These are phyloP conservation scores for Ochropleura leucogaster DNA, from an alignment of 2,888 invertebrate genomes.

Conservation along the genomic window DNA sequence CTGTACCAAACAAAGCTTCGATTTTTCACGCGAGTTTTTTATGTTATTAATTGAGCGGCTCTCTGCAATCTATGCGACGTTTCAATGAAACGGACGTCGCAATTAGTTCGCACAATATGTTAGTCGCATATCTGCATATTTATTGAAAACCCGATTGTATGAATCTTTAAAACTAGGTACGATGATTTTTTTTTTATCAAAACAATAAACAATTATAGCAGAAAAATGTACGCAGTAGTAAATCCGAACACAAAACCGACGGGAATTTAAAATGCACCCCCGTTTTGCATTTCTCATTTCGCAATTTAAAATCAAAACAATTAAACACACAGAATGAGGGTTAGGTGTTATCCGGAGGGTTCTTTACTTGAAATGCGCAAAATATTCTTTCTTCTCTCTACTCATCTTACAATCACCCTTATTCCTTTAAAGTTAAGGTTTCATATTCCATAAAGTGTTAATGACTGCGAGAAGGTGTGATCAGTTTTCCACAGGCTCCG, in stretches of 20 bases:
- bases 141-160: constrained; percentile 69
- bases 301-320: constrained; percentile 87
- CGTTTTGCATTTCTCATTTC: constrained; percentile 77
- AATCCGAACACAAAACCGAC: constrained; percentile 51
- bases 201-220: constrained; percentile 58
- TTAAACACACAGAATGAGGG: constrained; percentile 83
- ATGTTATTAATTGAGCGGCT: constrained; percentile 71
- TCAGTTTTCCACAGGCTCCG: constrained; percentile 77
- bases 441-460: constrained; percentile 62
- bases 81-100: constrained; percentile 73
- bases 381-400: constrained; percentile 68
- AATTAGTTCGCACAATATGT: constrained; percentile 78
- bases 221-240: constrained; percentile 38
- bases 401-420: constrained; percentile 56
- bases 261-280: constrained; percentile 82
- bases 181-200: constrained; percentile 52
- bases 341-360: constrained; percentile 80
- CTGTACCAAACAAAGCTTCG: constrained; percentile 15
- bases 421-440: constrained; percentile 61
- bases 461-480: constrained; percentile 70
- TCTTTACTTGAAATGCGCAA: constrained; percentile 79
- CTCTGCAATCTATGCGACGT: constrained; percentile 69
- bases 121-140: constrained; percentile 77
- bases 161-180: constrained; percentile 53
- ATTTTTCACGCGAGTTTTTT: constrained; percentile 58